Percentiles rank a stretch among this genome's conserved stretches.
Evolutionary conservation across 1,140 invertebrate species (phyloP).

Genomic region (Euura saliciscinereae): DNA sequence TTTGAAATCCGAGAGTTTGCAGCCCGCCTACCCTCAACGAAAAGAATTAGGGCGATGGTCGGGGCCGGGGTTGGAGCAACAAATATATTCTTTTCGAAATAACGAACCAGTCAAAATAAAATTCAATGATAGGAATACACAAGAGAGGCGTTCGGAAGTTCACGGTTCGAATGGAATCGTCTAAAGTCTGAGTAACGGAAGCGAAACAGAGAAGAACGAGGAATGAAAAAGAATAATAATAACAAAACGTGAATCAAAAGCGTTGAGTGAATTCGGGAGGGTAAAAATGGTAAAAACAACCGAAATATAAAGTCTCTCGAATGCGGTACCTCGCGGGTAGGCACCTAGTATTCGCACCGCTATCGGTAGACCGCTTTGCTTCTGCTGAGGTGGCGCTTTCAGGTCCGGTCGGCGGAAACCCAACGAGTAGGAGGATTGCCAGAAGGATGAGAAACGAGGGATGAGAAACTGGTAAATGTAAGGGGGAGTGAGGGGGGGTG

Average conservation of each 20-base stretch:
- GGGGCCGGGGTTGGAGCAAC: too few species aligned
- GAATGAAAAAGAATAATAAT: not conserved
- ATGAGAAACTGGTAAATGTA: not conserved
- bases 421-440: constrained; percentile 18
- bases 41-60: too few species aligned
- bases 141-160: too few species aligned
- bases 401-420: not conserved
- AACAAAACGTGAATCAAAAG: not conserved
- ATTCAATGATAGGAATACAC: too few species aligned
- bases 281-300: not conserved
- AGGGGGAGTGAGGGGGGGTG: constrained; percentile 19
- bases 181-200: not conserved
- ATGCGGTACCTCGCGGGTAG: too few species aligned
- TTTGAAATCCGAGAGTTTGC: too few species aligned
- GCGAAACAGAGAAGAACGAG: not conserved
- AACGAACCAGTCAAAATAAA: too few species aligned
- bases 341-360: not conserved
- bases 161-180: too few species aligned
- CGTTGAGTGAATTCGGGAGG: not conserved
- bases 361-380: constrained; percentile 2
- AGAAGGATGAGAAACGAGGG: not conserved
- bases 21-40: too few species aligned
- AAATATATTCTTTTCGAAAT: too few species aligned
- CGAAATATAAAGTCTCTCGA: too few species aligned
- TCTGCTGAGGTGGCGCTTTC: not conserved